A percentile compares a stretch with the other conserved stretches of the same genome.
Conservation (phyloP, 2,888 invertebrate genomes). For the Matsumyia berberina region DNA sequence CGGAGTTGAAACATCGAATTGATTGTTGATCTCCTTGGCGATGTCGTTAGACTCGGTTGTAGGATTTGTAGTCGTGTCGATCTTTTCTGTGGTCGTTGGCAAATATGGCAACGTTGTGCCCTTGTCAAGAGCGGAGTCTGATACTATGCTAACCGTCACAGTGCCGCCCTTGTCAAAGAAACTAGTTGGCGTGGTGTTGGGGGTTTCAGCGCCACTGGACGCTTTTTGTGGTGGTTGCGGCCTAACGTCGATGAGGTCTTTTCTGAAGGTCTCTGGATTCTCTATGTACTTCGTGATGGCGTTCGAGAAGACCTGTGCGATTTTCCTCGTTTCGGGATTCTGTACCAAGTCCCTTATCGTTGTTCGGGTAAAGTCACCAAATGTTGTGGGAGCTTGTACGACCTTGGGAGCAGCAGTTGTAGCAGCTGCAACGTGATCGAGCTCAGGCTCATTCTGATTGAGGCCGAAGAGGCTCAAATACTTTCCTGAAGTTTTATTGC, state of each 20-base stretch:
- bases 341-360: conserved; percentile 85
- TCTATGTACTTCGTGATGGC: conserved; percentile 92
- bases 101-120: conserved; percentile 15
- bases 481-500: conserved; percentile 84
- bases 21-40: conserved; percentile 85
- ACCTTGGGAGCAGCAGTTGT: conserved; percentile 85
- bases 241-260: conserved; percentile 90
- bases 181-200: conserved; percentile 79
- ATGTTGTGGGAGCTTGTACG: conserved; percentile 34
- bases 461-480: conserved; percentile 82
- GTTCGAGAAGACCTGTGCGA: conserved; percentile 93
- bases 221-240: conserved; percentile 88
- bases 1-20: conserved; percentile 80
- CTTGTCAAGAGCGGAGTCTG: conserved; percentile 86
- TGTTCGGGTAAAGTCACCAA: conserved; percentile 85
- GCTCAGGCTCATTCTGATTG: conserved; percentile 72
- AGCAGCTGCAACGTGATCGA: conserved; percentile 39
- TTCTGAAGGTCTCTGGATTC: conserved; percentile 92
- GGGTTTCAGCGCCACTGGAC: conserved; percentile 81
- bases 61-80: conserved; percentile 80
- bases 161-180: conserved; percentile 80
- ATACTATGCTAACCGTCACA: conserved; percentile 79
- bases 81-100: conserved; percentile 72
- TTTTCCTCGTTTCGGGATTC: conserved; percentile 89
- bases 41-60: conserved; percentile 83